A percentile compares a stretch with the other conserved stretches of the same genome.
These are phyloP conservation scores for Dendrocopos noguchii DNA, from an alignment of 2,113 vertebrate genomes.

Conservation along the genomic window DNA sequence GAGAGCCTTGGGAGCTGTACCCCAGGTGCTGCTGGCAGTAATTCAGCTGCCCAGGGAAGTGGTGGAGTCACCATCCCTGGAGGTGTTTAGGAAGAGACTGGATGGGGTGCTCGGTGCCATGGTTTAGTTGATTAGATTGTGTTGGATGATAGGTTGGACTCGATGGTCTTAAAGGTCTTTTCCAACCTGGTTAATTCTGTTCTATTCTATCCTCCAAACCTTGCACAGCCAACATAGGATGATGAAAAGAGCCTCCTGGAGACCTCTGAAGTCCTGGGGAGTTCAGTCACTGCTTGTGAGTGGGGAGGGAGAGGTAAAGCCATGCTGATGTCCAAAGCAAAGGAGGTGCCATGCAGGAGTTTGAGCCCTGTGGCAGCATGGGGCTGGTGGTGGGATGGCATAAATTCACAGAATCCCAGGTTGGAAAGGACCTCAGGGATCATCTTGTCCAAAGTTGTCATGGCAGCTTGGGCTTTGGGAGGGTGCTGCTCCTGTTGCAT, in stretches of 20 bases:
- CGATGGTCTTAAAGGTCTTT: too few species aligned
- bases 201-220: background rate
- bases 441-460: too few species aligned
- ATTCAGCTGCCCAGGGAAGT: too few species aligned
- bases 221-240: rapidly evolving
- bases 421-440: too few species aligned
- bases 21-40: background rate
- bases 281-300: rapidly evolving
- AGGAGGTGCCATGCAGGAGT: background rate
- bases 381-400: background rate
- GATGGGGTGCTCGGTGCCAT: too few species aligned
- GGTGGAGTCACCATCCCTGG: too few species aligned
- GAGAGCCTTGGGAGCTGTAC: background rate
- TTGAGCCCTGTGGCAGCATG: background rate
- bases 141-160: too few species aligned
- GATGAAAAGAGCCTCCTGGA: background rate
- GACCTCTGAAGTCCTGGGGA: background rate
- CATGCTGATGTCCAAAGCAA: background rate
- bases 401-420: too few species aligned
- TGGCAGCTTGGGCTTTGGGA: background rate
- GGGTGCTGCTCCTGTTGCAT: background rate
- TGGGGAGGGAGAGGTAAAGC: background rate
- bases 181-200: too few species aligned
- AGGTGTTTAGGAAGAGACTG: too few species aligned
- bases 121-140: too few species aligned